phyloP scores from a whole-genome alignment of 2,888 invertebrate species.

The Ernsta delagoae region DNA sequence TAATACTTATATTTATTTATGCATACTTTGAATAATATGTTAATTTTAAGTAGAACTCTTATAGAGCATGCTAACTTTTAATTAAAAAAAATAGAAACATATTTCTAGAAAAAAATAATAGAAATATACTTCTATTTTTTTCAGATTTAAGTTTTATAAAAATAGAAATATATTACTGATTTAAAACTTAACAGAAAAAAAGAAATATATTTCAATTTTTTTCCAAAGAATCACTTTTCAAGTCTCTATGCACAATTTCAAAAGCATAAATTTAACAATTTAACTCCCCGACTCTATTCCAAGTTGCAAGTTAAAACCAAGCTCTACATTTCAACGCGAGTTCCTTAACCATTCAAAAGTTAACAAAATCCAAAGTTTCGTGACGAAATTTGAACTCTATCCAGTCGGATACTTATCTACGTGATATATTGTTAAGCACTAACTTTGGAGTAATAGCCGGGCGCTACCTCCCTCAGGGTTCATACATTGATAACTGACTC shows the following conservation, averaged over 20 bases:
- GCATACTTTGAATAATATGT: too few species aligned
- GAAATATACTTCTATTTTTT: too few species aligned
- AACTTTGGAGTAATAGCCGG: conserved; percentile 34
- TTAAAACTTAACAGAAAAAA: too few species aligned
- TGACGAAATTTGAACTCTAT: conserved; percentile 15
- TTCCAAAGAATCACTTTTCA: too few species aligned
- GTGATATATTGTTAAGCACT: conserved; percentile 33
- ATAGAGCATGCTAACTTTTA: too few species aligned
- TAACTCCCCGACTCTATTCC: not conserved
- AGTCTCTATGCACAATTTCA: not conserved
- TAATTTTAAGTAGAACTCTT: too few species aligned
- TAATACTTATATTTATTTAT: not conserved
- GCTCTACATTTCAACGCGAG: conserved; percentile 1
- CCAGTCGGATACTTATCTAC: conserved; percentile 11
- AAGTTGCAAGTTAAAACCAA: not conserved
- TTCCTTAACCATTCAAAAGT: conserved; percentile 11
- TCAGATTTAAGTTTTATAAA: too few species aligned
- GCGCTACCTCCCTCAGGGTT: conserved; percentile 6
- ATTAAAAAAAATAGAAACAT: too few species aligned
- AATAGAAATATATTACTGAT: too few species aligned
- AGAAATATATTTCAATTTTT: too few species aligned
- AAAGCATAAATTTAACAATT: not conserved
- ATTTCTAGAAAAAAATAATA: too few species aligned
- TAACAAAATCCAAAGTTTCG: not conserved
- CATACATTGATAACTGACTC: conserved; percentile 1